Percentiles rank a stretch among this genome's conserved stretches.
phyloP scores from a whole-genome alignment of 1,140 invertebrate species.

The Potamilus streckersoni region DNA sequence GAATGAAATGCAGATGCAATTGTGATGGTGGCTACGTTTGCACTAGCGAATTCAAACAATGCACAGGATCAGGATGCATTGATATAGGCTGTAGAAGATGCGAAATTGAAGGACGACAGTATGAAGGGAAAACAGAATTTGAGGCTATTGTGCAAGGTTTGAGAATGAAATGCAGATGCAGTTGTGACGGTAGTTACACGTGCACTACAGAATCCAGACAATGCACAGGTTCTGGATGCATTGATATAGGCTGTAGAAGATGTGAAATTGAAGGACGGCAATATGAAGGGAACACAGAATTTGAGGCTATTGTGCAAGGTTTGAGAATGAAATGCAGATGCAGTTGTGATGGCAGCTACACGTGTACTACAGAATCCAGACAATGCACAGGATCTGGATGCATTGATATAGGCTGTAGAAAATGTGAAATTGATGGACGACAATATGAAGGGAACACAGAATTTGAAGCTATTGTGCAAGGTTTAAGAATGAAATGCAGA shows the following conservation, averaged over 20 bases:
- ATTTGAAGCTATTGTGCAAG: slow-evolving; percentile 2
- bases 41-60: too few species aligned
- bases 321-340: slow-evolving; percentile 12
- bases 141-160: background rate
- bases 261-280: too few species aligned
- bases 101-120: slow-evolving; percentile 12
- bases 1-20: too few species aligned
- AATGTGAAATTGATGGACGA: slow-evolving; percentile 19
- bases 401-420: slow-evolving; percentile 10
- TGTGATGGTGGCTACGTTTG: too few species aligned
- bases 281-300: slow-evolving; percentile 7
- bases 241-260: too few species aligned
- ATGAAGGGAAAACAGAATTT: background rate
- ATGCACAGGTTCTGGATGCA: too few species aligned
- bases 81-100: too few species aligned
- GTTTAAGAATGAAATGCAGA: slow-evolving; percentile 7
- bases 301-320: slow-evolving; percentile 1
- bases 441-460: slow-evolving; percentile 3
- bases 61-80: too few species aligned
- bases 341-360: slow-evolving; percentile 12
- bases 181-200: slow-evolving; percentile 9
- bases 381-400: slow-evolving; percentile 22
- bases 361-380: slow-evolving; percentile 6
- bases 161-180: slow-evolving; percentile 15
- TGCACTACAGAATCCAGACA: slow-evolving; percentile 11